phyloP scores from a whole-genome alignment of 2,888 invertebrate species.

The Drosophila falleni region DNA sequence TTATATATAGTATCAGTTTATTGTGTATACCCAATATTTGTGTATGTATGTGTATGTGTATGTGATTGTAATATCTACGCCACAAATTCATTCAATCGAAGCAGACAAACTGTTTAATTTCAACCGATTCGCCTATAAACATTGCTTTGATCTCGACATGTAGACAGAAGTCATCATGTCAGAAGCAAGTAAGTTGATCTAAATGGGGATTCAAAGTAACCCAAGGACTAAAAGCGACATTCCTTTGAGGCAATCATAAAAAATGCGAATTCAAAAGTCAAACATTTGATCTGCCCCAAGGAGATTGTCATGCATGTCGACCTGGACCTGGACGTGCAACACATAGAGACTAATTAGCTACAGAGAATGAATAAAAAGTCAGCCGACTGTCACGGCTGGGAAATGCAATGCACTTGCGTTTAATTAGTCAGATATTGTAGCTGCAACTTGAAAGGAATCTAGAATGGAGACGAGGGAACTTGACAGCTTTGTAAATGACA shows the following conservation, averaged over 20 bases:
- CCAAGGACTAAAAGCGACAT: constrained; percentile 7
- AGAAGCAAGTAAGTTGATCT: not conserved
- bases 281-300: constrained; percentile 68
- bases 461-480: not conserved
- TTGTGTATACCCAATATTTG: not conserved
- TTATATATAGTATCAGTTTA: not conserved
- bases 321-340: constrained; percentile 33
- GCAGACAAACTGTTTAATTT: constrained; percentile 3
- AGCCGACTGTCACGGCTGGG: constrained; percentile 1
- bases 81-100: not conserved
- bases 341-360: constrained; percentile 46
- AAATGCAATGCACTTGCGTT: constrained; percentile 58
- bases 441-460: not conserved
- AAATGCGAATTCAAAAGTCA: constrained; percentile 30
- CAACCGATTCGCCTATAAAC: constrained; percentile 8
- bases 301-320: constrained; percentile 59
- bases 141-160: constrained; percentile 50
- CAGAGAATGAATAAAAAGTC: constrained; percentile 25
- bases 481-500: constrained; percentile 29
- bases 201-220: not conserved
- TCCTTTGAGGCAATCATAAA: constrained; percentile 9
- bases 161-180: not conserved
- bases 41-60: too few relatives aligned
- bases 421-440: constrained; percentile 58
- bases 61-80: constrained; percentile 7